Conservation (phyloP, 2,113 vertebrate species). For the Burhinus oedicnemus region DNA sequence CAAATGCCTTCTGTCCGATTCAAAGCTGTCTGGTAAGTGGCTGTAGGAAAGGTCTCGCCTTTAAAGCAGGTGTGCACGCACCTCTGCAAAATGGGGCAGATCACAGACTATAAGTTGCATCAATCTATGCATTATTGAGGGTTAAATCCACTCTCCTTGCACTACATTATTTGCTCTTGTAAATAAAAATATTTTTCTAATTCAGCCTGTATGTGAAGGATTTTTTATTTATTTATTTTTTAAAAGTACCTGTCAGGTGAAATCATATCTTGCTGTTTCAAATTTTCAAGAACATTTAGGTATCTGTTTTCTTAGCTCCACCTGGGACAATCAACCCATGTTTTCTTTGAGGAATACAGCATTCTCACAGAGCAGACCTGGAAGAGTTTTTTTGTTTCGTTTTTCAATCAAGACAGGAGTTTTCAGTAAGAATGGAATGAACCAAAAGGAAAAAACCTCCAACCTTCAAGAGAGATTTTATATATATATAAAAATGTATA, state of each 20-base stretch:
- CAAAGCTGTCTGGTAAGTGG: background rate
- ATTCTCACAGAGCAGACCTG: background rate
- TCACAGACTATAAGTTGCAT: constrained; percentile 50
- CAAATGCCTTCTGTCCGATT: constrained; percentile 28
- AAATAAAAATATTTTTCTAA: constrained; percentile 85
- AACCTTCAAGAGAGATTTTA: background rate
- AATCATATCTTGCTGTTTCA: background rate
- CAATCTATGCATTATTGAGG: constrained; percentile 76
- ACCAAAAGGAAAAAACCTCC: background rate
- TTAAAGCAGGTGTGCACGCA: background rate
- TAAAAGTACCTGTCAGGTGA: background rate
- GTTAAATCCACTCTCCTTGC: constrained; percentile 72
- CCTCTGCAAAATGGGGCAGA: background rate
- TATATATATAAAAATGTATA: background rate
- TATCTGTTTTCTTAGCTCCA: background rate
- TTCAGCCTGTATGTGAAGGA: constrained; percentile 19
- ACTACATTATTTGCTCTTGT: constrained; percentile 78
- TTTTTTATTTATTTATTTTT: background rate
- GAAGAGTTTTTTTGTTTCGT: background rate
- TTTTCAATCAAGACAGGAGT: background rate
- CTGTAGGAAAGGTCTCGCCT: background rate
- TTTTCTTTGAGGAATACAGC: background rate
- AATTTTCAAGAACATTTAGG: background rate
- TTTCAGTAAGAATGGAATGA: background rate
- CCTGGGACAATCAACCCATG: background rate